Evolutionary conservation across 1,140 invertebrate genomes (phyloP), one percentile per base, ranked within the genome.

Genomic region (Lasioglossum baleicum): DNA sequence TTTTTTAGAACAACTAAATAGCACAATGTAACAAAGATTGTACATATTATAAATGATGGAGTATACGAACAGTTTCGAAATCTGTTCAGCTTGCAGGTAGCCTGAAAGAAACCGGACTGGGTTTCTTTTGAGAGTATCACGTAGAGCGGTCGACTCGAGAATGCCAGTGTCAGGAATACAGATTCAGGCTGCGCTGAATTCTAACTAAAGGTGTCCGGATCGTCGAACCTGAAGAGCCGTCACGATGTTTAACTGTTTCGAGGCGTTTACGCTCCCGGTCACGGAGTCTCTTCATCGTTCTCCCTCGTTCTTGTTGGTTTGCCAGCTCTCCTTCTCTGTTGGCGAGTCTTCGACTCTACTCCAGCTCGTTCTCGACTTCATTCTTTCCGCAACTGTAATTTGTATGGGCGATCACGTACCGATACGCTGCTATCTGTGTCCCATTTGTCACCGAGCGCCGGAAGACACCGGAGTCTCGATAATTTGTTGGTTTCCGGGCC

Each of bases 251-350:
- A 71, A 63, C 56, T 74, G 71, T 74, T 83, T 56, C 51, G 31
- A 63, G 44, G 31, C 61, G 67, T 84, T 84, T 84, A 51, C 44
- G 61, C 75, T 83, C 71, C 83, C 69, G 17, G 75, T 83, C 83
- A 84, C 83, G 83, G 74, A 80, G 44, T 48, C 44, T 10, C 44
- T 48, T 48, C 44, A 48, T 11, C 10, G 10, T 11, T 48, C 8
- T 48, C 44, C 8, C 44, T 48, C 0, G 0, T 11, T 48, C 44
- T 13, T 48, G 10, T 10, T 10, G 10, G 42, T 10, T 44, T 44
- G 7, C 10, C 10, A 13, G 44, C 10, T 35, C 44, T 48, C 44
- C 13, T 48, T 48, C 44, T 48, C 8, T 2, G 2, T 13, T 13
- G 44, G 44, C 10, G 10, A 48, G 44, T 48, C 44, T 48, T 48